These are phyloP conservation scores for Pheosia gnoma DNA, from an alignment of 2,888 invertebrate genomes.

Conservation along the genomic window DNA sequence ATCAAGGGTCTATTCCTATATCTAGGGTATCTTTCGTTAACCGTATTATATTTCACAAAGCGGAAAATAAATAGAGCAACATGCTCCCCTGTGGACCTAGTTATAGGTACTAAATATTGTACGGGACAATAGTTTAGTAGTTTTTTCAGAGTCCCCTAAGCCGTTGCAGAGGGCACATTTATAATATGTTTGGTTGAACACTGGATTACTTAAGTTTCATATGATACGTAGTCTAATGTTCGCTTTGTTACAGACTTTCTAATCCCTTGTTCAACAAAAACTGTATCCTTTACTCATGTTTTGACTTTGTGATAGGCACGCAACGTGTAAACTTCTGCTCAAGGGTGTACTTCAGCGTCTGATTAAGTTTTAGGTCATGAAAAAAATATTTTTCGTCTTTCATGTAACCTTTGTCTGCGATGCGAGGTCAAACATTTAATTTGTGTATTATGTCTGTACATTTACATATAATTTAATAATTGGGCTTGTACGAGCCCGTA, in stretches of 20 bases:
- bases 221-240: slow-evolving; percentile 36
- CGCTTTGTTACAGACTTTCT: slow-evolving; percentile 34
- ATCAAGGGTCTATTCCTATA: neutral
- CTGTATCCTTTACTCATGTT: slow-evolving; percentile 26
- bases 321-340: slow-evolving; percentile 14
- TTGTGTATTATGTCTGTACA: neutral
- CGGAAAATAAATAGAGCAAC: slow-evolving; percentile 19
- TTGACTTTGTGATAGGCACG: slow-evolving; percentile 17
- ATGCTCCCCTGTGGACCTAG: slow-evolving; percentile 14
- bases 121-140: slow-evolving; percentile 11
- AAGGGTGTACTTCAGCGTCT: slow-evolving; percentile 9
- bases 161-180: slow-evolving; percentile 17
- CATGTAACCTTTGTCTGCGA: neutral
- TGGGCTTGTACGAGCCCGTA: neutral
- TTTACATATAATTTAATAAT: too few species aligned
- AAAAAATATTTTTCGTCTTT: neutral
- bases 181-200: slow-evolving; percentile 21
- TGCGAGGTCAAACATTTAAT: neutral
- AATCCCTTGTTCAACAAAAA: slow-evolving; percentile 26
- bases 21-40: slow-evolving; percentile 4
- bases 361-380: slow-evolving; percentile 4
- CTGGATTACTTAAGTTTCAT: slow-evolving; percentile 40
- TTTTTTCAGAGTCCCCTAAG: slow-evolving; percentile 17
- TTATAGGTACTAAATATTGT: slow-evolving; percentile 24
- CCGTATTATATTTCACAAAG: slow-evolving; percentile 18